Conservation (phyloP, 2,797 vertebrate genomes). For the Pygocentrus nattereri region DNA sequence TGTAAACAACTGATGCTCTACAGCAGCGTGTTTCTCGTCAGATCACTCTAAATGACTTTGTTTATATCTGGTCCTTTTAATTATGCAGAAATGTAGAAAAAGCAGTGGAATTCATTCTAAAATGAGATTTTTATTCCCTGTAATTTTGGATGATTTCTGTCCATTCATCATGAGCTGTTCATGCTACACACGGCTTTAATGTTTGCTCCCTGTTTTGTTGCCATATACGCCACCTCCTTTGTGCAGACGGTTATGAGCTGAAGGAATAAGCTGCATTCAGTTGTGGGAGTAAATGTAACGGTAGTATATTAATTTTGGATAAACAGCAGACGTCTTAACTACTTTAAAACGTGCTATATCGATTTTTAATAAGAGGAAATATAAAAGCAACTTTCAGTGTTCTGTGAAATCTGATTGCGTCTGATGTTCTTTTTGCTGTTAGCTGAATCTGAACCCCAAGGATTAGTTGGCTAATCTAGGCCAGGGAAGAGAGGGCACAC, state of each 20-base stretch:
- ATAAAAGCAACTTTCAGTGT: background rate
- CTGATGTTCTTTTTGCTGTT: background rate
- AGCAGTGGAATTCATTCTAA: too few species aligned
- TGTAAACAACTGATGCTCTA: background rate
- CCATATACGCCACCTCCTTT: background rate
- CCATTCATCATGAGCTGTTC: too few species aligned
- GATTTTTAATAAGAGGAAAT: background rate
- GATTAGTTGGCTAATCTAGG: slow-evolving; percentile 47
- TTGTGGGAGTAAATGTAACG: too few species aligned
- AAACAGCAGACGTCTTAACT: background rate
- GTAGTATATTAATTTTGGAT: background rate
- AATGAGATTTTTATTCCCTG: too few species aligned
- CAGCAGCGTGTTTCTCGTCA: too few species aligned
- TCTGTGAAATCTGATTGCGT: background rate
- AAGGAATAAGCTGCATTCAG: background rate
- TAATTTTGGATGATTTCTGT: too few species aligned
- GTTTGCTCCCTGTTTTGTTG: background rate
- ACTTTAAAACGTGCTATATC: background rate
- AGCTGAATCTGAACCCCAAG: slow-evolving; percentile 24
- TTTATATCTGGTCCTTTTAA: too few species aligned
- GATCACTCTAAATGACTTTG: too few species aligned
- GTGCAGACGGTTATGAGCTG: background rate
- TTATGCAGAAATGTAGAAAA: too few species aligned
- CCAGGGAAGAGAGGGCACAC: slow-evolving; percentile 17
- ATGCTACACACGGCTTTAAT: too few species aligned